phyloP scores from a whole-genome alignment of 2,113 vertebrate species.

The Tricholaema leucomelas region DNA sequence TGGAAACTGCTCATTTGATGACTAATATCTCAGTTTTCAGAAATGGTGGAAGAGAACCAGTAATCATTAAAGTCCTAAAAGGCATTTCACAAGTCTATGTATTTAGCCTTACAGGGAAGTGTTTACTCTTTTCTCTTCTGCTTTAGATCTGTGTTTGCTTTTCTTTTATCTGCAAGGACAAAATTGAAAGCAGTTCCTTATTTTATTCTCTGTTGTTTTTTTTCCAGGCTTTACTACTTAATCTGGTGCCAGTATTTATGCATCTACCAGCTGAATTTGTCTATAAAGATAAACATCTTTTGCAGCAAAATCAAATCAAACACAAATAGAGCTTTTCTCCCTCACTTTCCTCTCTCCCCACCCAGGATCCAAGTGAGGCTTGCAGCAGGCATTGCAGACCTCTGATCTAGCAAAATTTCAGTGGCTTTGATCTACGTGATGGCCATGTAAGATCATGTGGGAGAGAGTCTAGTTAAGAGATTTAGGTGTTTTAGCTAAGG shows the following conservation, averaged over 20 bases:
- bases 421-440: background rate
- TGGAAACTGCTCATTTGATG: background rate
- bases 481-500: background rate
- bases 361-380: background rate
- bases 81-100: background rate
- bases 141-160: background rate
- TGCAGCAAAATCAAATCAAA: background rate
- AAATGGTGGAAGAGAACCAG: background rate
- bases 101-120: background rate
- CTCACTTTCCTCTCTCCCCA: background rate
- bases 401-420: background rate
- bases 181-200: background rate
- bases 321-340: background rate
- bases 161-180: background rate
- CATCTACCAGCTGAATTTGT: background rate
- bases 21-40: background rate
- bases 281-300: background rate
- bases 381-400: background rate
- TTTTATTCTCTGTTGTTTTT: background rate
- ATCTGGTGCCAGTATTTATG: background rate
- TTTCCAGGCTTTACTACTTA: background rate
- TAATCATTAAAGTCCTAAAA: background rate
- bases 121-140: background rate
- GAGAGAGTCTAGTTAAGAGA: background rate
- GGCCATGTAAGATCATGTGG: background rate